Evolutionary conservation across 1,140 invertebrate species (phyloP), one percentile per base, ranked within the genome.

Genomic region (Arion vulgaris): DNA sequence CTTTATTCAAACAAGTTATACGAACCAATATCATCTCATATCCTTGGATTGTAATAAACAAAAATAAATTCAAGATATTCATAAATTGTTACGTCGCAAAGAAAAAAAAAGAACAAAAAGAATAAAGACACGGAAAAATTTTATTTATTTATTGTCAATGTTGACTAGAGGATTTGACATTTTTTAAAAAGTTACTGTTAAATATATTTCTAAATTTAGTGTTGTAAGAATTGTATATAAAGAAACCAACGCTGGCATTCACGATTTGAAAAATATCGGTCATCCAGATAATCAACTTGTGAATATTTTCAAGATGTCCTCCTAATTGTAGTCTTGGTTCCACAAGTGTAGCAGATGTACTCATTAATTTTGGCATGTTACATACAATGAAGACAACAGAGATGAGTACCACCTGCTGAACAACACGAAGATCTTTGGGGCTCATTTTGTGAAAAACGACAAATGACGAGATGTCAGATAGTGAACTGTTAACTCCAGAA

Each of bases 141-240:
- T n/a, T n/a, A n/a, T n/a, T n/a, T n/a, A n/a, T n/a, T n/a, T n/a
- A n/a, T n/a, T n/a, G n/a, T n/a, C n/a, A n/a, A n/a, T n/a, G n/a
- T n/a, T n/a, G n/a, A n/a, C n/a, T n/a, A n/a, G n/a, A n/a, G n/a
- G n/a, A n/a, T n/a, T n/a, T n/a, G n/a, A n/a, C n/a, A n/a, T n/a
- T n/a, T n/a, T n/a, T n/a, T n/a, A n/a, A n/a, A n/a, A n/a, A n/a
- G n/a, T n/a, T n/a, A n/a, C n/a, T n/a, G n/a, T n/a, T n/a, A n/a
- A n/a, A n/a, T n/a, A n/a, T n/a, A n/a, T n/a, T 72, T 39, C 71
- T 72, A 28, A 66, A 79, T 17, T 38, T 66, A 9, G 76, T 11
- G 41, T 79, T 79, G n/a, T 79, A 79, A 4, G 5, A 38, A 38
- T 66, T 38, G 57, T 66, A 79, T 32, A 79, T 41, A 4, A 62